A percentile compares a stretch with the other conserved stretches of the same genome.
These are phyloP conservation scores for Coreius guichenoti DNA, from an alignment of 2,797 vertebrate genomes.

Conservation along the genomic window DNA sequence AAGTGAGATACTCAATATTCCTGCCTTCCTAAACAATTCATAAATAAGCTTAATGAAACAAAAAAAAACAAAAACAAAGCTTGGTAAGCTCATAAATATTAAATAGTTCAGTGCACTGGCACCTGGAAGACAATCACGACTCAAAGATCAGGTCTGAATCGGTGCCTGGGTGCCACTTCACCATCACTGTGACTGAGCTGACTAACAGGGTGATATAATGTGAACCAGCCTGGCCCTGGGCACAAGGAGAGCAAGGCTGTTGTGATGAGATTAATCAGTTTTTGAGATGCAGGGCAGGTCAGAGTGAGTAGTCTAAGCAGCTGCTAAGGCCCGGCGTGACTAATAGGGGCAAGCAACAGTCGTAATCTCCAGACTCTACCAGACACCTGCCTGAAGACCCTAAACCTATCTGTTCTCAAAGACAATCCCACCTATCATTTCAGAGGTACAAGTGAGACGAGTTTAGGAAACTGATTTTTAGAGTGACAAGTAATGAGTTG, in stretches of 20 bases:
- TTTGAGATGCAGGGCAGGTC: constrained; percentile 34
- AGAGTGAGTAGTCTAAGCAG: constrained; percentile 46
- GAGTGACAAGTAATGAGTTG: constrained; percentile 4
- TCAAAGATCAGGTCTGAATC: constrained; percentile 7
- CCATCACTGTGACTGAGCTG: background rate
- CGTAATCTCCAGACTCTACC: constrained; percentile 50
- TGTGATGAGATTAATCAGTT: constrained; percentile 42
- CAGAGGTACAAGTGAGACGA: background rate
- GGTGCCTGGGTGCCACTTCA: background rate
- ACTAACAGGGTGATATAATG: background rate
- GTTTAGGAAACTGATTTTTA: constrained; percentile 1
- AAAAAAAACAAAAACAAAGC: background rate
- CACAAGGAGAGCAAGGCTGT: constrained; percentile 30
- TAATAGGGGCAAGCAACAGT: constrained; percentile 20
- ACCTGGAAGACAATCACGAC: constrained; percentile 19
- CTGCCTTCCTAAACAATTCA: background rate
- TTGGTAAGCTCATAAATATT: background rate
- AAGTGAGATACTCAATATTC: background rate
- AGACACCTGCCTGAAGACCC: constrained; percentile 41
- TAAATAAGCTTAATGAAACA: background rate
- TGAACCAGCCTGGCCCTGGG: constrained; percentile 15
- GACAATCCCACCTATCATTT: constrained; percentile 8
- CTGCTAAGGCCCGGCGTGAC: constrained; percentile 18
- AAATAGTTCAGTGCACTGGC: background rate
- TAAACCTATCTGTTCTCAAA: constrained; percentile 26